Evolutionary conservation across 2,888 invertebrate genomes (phyloP), one percentile per base, ranked within the genome.

Genomic region (Lasioglossum pauxillum): DNA sequence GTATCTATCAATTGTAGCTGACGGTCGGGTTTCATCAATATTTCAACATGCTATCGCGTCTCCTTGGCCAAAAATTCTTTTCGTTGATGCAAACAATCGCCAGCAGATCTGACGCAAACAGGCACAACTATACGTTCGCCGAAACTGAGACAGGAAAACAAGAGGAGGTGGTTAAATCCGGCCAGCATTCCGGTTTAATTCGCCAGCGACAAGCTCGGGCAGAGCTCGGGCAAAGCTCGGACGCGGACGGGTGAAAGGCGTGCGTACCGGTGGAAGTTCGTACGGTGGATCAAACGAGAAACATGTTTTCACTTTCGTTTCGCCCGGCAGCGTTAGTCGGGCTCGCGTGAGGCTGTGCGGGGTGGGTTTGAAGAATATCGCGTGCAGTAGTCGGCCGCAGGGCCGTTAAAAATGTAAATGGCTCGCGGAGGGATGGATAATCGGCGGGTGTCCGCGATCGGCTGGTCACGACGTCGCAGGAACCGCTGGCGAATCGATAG

Each of bases 371-470:
- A 27, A 12, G 69, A 7, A 27, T 71, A 78, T 83, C 60, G 83
- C 82, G 71, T 83, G 83, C 80, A 8, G 14, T 4, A 10, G 53
- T 19, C 27, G n/a, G 41, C 60, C 44, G 49, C 53, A 35, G 10
- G 10, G 31, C 23, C 31, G 49, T 75, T 81, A 82, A 81, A 83
- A 72, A 83, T 76, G 82, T 60, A 75, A 76, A 73, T 75, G 41
- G n/a, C 41, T 60, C 16, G 64, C 16, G 72, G 14, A 10, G 57
- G 67, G n/a, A 7, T 53, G 41, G 69, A 69, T 44, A 71, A 69
- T 53, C 76, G 69, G 64, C 16, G 41, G 41, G 44, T 72, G 71
- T 46, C 71, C 53, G 23, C 44, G 80, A 81, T 57, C 44, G 69
- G 49, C 27, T 49, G 44, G 72, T 23, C 78, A 27, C 41, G 57